Base-by-base conservation (phyloP, 2,888 invertebrate species). In the Drosophila ezoana region DNA sequence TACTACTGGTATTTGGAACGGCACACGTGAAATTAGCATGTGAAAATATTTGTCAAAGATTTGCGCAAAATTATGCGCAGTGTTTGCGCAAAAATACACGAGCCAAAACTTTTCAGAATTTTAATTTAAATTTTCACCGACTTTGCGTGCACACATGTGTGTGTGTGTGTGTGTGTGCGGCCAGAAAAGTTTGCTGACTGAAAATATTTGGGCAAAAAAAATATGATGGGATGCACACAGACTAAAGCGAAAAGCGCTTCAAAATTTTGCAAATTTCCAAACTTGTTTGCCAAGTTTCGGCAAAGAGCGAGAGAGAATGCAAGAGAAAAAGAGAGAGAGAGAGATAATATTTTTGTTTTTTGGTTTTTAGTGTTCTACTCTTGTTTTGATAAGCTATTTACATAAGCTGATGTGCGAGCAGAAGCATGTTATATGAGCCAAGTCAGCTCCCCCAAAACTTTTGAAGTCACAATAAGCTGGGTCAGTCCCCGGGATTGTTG, bases 1-100 rank as follows among this genome's bases (percentile, higher is more conserved):
- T 69, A 58, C 60, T 59, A 69, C 60, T 58, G 75, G 73, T 64
- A 74, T 74, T 74, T 64, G 58, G 74, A 56, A n/a, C 60, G 35
- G 40, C 78, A 62, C 70, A 83, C 79, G 80, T 85, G 86, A 84
- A 89, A 84, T 84, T 84, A 89, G 88, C 89, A 84, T 89, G 89
- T 73, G 86, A 76, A 84, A 84, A 89, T 84, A 89, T 84, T 84
- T 89, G 89, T 89, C 86, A 89, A 84, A 89, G 84, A 84, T 84
- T 84, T 89, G 83, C 71, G 64, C 63, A 81, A 88, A 84, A 84
- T 89, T 84, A 84, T 84, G 83, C 88, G 88, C 89, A 83, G 89
- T 83, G 89, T 83, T 83, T 83, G 88, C 70, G 57, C 86, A 81
- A 83, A 85, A 82, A 89, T 78, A 88, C 73, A 73, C 70, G 64